Conservation (phyloP, 1,140 invertebrate genomes). For the Sitobion miscanthi region DNA sequence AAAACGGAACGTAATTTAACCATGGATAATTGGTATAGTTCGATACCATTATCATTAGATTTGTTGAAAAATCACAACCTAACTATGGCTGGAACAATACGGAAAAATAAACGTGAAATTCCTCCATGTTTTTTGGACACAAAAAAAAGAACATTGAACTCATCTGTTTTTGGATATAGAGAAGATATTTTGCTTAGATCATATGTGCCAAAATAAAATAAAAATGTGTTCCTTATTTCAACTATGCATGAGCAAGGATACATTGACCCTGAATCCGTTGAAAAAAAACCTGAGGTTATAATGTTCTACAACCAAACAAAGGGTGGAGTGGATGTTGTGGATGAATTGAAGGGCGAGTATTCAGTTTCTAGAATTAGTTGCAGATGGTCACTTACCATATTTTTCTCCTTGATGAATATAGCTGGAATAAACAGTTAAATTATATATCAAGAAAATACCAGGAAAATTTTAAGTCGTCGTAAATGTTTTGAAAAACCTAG, state of each 20-base stretch:
- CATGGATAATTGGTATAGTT: slow-evolving; percentile 63
- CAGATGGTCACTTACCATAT: slow-evolving; percentile 57
- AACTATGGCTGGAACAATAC: slow-evolving; percentile 61
- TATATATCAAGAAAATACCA: slow-evolving; percentile 31
- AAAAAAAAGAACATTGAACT: slow-evolving; percentile 31
- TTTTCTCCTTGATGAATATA: slow-evolving; percentile 48
- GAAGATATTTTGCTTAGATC: slow-evolving; percentile 56
- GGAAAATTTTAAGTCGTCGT: slow-evolving; percentile 2
- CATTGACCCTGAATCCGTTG: slow-evolving; percentile 58
- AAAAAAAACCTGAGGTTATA: slow-evolving; percentile 61
- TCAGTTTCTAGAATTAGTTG: no score
- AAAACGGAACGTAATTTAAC: slow-evolving; percentile 61
- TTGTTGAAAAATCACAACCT: slow-evolving; percentile 58
- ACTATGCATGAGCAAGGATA: slow-evolving; percentile 59
- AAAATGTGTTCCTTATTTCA: slow-evolving; percentile 61
- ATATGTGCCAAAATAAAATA: slow-evolving; percentile 59
- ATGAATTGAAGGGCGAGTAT: no score
- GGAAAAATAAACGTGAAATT: slow-evolving; percentile 62
- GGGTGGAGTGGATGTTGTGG: not conserved
- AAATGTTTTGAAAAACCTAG: slow-evolving; percentile 25
- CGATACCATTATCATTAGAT: slow-evolving; percentile 60
- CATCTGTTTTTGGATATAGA: slow-evolving; percentile 45
- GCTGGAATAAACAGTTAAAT: slow-evolving; percentile 52
- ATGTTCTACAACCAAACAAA: slow-evolving; percentile 38
- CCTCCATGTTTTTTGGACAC: slow-evolving; percentile 57